Conservation (phyloP, 2,113 vertebrate species). For the Cynopterus brachyotis region DNA sequence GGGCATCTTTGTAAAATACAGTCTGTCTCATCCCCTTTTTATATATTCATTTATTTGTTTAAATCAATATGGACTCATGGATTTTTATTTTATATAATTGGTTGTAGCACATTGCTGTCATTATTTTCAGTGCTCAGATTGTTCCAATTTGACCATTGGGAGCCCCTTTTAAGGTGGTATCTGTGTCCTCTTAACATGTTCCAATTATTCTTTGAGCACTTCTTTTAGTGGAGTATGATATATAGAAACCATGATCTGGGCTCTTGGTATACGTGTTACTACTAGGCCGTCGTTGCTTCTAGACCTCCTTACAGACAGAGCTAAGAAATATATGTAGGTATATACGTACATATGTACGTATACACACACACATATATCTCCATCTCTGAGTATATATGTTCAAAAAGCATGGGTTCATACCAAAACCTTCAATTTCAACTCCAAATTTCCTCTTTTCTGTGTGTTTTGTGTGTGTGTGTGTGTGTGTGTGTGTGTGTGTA, state of each 20-base stretch:
- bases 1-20: neutral
- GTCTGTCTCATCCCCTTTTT: neutral
- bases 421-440: neutral
- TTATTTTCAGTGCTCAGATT: conserved; percentile 18
- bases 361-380: neutral
- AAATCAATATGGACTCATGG: neutral
- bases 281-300: neutral
- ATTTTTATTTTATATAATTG: too few species aligned
- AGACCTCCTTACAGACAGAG: neutral
- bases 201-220: neutral
- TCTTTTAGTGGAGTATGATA: neutral
- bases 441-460: neutral
- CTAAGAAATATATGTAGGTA: neutral
- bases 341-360: neutral
- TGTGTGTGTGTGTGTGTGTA: too few species aligned
- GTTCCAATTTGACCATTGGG: neutral
- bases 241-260: neutral
- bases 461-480: neutral
- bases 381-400: neutral
- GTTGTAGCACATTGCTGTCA: neutral
- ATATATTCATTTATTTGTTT: neutral
- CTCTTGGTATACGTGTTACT: neutral
- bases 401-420: neutral
- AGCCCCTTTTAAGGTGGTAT: neutral
- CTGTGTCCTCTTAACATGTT: neutral